Evolutionary conservation across 30 jellyfish, hydroid and myxozoan genomes (phyloP), one percentile per base, ranked within the genome.

Genomic region (Cassiopea andromeda): DNA sequence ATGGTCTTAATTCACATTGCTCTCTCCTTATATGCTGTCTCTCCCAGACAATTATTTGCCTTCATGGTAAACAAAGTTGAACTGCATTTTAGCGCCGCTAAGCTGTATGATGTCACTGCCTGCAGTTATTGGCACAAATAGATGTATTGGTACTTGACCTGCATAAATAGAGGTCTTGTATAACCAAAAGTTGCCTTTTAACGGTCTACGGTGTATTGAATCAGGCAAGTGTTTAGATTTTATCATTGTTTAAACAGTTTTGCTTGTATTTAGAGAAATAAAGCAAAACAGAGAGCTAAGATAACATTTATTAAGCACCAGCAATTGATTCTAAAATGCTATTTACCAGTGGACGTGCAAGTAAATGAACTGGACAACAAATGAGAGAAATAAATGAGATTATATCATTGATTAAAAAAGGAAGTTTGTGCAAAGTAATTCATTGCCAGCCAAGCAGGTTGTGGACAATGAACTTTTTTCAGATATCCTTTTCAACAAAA

Each of bases 121-220:
- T 70, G 15, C 15, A 1, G 38, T 2, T 38, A 54, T 2, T 70
- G 79, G 18, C 2, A 43, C 38, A 9, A 3, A 70, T 19, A 38
- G 79, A 70, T 70, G n/a, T 27, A 43, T 70, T 70, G 49, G 79
- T 19, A 43, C 79, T 70, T 70, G 79, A 70, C 15, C 5, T 70
- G 10, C 79, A 70, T 16, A 70, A 70, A 27, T 16, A n/a, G 2
- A 14, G 14, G n/a, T 70, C 54, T 16, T 10, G 15, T 70, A 7
- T 19, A 38, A 10, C 5, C 17, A 18, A 43, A 27, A 70, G 54
- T 2, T 17, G 57, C 49, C 4, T 70, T 14, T 2, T 19, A 70
- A 70, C 79, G 10, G 2, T 70, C 50, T 8, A 9, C 4, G 49
- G 79, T 70, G 18, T 70, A 70, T 70, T 19, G 79, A 70, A 7